Evolutionary conservation across 2,113 vertebrate species (phyloP).

Genomic region (Opisthocomus hoazin): DNA sequence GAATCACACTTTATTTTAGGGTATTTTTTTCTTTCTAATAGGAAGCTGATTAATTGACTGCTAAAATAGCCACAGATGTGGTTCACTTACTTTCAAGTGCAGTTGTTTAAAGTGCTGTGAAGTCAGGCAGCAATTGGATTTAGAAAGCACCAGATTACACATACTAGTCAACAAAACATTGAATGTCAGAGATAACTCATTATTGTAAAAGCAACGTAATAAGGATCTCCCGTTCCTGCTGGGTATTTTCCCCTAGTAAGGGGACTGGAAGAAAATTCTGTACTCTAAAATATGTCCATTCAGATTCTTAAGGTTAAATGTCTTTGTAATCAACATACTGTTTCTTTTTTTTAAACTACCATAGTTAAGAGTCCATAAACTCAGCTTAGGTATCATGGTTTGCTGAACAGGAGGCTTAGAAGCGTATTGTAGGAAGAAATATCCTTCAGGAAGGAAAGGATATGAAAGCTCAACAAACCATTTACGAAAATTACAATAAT

Average conservation of each 20-base stretch:
- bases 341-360: background rate
- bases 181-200: background rate
- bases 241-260: background rate
- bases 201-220: background rate
- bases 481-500: background rate
- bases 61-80: background rate
- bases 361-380: background rate
- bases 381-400: background rate
- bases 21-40: background rate
- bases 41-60: background rate
- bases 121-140: background rate
- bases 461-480: background rate
- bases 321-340: background rate
- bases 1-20: background rate
- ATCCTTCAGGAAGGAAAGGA: background rate
- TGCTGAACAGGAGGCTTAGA: background rate
- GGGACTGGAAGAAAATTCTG: background rate
- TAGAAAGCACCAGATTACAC: background rate
- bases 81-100: background rate
- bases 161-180: background rate
- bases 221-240: background rate
- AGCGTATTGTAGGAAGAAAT: accelerated
- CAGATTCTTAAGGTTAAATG: background rate
- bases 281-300: background rate
- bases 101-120: background rate